These are phyloP conservation scores for Pentamera pediparva DNA, from an alignment of 53 echinoderm and acorn worm species.

Conservation along the genomic window DNA sequence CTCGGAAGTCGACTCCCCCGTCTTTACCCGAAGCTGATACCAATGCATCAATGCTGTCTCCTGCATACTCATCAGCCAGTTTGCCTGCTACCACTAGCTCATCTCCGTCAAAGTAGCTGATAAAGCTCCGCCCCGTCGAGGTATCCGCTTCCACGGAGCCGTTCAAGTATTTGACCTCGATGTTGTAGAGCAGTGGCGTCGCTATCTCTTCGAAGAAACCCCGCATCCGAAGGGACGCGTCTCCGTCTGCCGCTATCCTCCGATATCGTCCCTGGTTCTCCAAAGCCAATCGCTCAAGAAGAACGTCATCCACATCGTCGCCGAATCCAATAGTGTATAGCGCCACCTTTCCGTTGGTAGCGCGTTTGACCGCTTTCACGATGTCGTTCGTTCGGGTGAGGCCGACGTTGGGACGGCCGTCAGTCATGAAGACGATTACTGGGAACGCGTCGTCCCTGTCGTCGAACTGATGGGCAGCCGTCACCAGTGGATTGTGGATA, in stretches of 20 bases:
- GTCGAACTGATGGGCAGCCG: neutral
- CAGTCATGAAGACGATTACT: slow-evolving; percentile 1
- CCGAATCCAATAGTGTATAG: slow-evolving; percentile 3
- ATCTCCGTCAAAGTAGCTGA: slow-evolving; percentile 84
- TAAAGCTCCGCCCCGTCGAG: slow-evolving; percentile 54
- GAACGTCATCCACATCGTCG: neutral
- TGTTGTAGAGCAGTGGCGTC: slow-evolving; percentile 76
- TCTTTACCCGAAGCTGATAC: slow-evolving; percentile 19
- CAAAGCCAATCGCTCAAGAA: neutral
- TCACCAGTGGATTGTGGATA: neutral
- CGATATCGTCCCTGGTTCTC: neutral
- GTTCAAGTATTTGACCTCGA: slow-evolving; percentile 59
- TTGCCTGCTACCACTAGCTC: slow-evolving; percentile 87
- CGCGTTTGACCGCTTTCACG: neutral
- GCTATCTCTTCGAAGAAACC: slow-evolving; percentile 94
- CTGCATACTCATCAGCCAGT: slow-evolving; percentile 34
- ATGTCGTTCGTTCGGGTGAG: neutral
- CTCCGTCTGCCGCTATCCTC: slow-evolving; percentile 65
- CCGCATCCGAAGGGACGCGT: slow-evolving; percentile 63
- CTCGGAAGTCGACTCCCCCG: slow-evolving; percentile 8
- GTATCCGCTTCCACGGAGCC: slow-evolving; percentile 44
- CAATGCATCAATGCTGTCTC: neutral
- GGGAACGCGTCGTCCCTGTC: neutral
- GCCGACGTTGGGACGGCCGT: neutral
- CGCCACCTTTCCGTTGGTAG: neutral